Evolutionary conservation across 2,797 vertebrate genomes (phyloP), one percentile per base, ranked within the genome.

Genomic region (Dendrocincla tyrannina): DNA sequence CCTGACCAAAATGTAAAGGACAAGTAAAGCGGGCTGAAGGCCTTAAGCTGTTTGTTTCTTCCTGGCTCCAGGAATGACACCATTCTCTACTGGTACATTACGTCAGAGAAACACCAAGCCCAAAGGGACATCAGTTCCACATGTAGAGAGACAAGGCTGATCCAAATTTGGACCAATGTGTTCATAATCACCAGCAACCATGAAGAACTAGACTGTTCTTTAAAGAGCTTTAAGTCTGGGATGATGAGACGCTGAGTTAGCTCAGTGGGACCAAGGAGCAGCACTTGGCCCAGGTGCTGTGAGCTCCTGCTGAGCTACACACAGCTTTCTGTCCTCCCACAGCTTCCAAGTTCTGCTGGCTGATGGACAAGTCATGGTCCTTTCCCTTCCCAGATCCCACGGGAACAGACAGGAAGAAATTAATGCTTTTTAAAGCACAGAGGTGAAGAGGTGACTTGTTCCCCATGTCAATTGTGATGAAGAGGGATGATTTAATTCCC

Each of bases 1-100:
- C 99, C 99, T 99, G 96, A 50, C 82, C 17, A 59, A 94, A 70
- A 95, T 3, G 85, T n/a, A 87, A 53, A 63, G 25, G 63, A 49
- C 28, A 87, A 84, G 28, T 50, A 27, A 88, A 91, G 74, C 1
- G 12, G 30, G 56, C 63, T 64, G 80, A 81, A 70, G 42, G 66
- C 28, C 50, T 63, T 9, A 42, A 76, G 12, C n/a, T 53, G 7
- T 35, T 68, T 56, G 33, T 18, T 85, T 66, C 62, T 88, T 50
- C 42, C 27, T 30, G 12, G 73, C 41, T 70, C 8, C 55, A 60
- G 16, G 39, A 15, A 18, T 7, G 23, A 46, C 13, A 15, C 22
- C 25, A 27, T 25, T 74, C 59, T 60, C 55, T 47, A 18, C 13
- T 33, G 42, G 17, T 39, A 53, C 13, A 17, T 0, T 39, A 78